Conservation (phyloP, 2,888 invertebrate species). For the Ormyrus rosae region DNA sequence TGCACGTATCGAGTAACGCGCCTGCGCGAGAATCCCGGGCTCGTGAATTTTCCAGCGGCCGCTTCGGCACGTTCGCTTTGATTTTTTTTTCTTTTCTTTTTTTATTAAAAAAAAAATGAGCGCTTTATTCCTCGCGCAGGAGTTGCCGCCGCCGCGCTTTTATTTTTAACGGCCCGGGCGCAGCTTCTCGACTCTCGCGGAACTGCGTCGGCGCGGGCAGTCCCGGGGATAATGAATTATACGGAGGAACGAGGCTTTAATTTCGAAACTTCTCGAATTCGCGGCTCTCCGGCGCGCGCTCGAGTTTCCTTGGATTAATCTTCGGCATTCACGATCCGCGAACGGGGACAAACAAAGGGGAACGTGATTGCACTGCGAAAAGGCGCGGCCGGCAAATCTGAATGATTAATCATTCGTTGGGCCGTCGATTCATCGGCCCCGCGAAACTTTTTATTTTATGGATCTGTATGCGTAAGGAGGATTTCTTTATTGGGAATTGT, state of each 20-base stretch:
- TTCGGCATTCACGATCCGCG: slow-evolving; percentile 9
- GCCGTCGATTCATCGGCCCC: background rate
- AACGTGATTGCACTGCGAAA: slow-evolving; percentile 29
- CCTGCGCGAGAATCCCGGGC: background rate
- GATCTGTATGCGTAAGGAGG: too few relatives aligned
- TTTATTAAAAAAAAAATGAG: slow-evolving; percentile 41
- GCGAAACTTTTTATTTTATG: slow-evolving; percentile 3
- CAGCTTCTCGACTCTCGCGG: background rate
- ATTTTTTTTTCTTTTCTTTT: slow-evolving; percentile 21
- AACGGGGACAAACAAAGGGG: slow-evolving; percentile 12
- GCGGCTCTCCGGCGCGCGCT: background rate
- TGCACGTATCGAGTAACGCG: background rate
- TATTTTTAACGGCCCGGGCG: background rate
- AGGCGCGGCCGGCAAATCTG: slow-evolving; percentile 23
- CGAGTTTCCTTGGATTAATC: slow-evolving; percentile 43
- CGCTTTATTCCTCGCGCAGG: slow-evolving; percentile 21
- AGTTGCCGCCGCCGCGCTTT: background rate
- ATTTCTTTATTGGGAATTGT: too few relatives aligned
- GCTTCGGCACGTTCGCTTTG: slow-evolving; percentile 52
- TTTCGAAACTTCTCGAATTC: slow-evolving; percentile 41
- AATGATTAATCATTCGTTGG: slow-evolving; percentile 46
- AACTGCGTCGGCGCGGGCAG: too few relatives aligned
- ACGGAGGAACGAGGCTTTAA: slow-evolving; percentile 15
- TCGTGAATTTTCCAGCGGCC: slow-evolving; percentile 42
- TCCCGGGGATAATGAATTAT: slow-evolving; percentile 26